phyloP scores from a whole-genome alignment of 2,113 vertebrate species.

The Myrmophylax atrothorax region DNA sequence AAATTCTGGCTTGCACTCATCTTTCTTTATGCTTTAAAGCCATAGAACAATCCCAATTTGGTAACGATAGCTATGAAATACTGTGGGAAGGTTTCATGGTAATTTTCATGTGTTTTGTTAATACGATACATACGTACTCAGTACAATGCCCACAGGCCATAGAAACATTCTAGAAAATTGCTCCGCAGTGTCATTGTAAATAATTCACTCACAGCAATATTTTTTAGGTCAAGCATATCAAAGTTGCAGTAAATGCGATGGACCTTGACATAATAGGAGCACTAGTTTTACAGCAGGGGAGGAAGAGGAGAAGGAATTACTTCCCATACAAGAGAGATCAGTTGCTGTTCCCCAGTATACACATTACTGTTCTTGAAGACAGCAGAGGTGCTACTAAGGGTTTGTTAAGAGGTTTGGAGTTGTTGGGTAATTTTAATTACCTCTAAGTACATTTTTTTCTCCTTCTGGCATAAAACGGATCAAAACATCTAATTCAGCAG shows the following conservation, averaged over 20 bases:
- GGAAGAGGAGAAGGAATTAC: background rate
- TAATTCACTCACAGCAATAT: slow-evolving; percentile 23
- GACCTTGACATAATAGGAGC: slow-evolving; percentile 40
- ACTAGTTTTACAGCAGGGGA: background rate
- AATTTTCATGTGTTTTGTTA: background rate
- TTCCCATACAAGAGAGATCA: background rate
- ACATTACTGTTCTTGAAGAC: background rate
- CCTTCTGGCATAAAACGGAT: background rate
- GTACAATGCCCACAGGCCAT: background rate
- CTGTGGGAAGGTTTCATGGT: background rate
- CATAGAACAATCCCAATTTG: background rate
- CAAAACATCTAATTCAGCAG: background rate
- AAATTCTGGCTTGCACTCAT: background rate
- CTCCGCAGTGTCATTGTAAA: background rate
- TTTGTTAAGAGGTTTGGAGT: background rate
- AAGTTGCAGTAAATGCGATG: background rate
- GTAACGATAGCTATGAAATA: background rate
- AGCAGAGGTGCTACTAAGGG: background rate
- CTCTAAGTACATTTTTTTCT: background rate
- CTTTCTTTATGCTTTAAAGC: background rate
- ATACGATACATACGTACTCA: background rate
- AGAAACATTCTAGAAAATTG: background rate
- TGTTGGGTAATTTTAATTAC: background rate
- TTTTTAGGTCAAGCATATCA: slow-evolving; percentile 52
- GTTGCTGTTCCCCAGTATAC: background rate